Evolutionary conservation across 2,797 vertebrate genomes (phyloP).

Genomic region (Phalloptychus januarius): DNA sequence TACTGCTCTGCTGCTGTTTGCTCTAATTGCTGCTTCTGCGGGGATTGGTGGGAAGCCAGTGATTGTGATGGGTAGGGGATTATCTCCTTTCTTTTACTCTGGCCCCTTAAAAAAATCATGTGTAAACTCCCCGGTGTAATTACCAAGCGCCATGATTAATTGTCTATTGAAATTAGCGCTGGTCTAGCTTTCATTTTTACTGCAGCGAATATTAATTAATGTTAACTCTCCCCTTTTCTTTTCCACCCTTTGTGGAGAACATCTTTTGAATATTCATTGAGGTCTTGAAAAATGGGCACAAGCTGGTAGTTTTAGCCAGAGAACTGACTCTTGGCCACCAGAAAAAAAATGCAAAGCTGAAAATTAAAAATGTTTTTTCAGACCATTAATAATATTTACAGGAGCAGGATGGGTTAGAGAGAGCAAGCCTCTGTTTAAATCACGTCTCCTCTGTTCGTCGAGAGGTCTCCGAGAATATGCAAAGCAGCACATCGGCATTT

Average conservation of each 20-base stretch:
- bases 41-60: slow-evolving; percentile 95
- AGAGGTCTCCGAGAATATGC: slow-evolving; percentile 75
- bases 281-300: slow-evolving; percentile 91
- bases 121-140: slow-evolving; percentile 99
- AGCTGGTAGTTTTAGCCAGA: slow-evolving; percentile 83
- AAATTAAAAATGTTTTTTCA: slow-evolving; percentile 80
- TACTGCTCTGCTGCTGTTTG: slow-evolving; percentile 91
- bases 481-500: slow-evolving; percentile 71
- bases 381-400: slow-evolving; percentile 83
- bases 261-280: slow-evolving; percentile 98
- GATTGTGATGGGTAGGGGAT: slow-evolving; percentile 94
- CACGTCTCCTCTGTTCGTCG: slow-evolving; percentile 74
- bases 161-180: slow-evolving; percentile 99
- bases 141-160: slow-evolving; percentile 99
- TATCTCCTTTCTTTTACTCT: slow-evolving; percentile 89
- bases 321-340: slow-evolving; percentile 88
- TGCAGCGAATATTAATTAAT: slow-evolving; percentile 99
- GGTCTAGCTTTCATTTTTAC: slow-evolving; percentile 99
- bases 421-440: slow-evolving; percentile 80
- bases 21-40: slow-evolving; percentile 97
- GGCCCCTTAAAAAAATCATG: slow-evolving; percentile 94
- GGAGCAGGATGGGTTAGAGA: slow-evolving; percentile 73
- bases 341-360: slow-evolving; percentile 76
- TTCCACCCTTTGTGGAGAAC: slow-evolving; percentile 83
- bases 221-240: slow-evolving; percentile 86